Base-by-base conservation (phyloP, 2,888 invertebrate genomes). In the Linnaemya vulpina region DNA sequence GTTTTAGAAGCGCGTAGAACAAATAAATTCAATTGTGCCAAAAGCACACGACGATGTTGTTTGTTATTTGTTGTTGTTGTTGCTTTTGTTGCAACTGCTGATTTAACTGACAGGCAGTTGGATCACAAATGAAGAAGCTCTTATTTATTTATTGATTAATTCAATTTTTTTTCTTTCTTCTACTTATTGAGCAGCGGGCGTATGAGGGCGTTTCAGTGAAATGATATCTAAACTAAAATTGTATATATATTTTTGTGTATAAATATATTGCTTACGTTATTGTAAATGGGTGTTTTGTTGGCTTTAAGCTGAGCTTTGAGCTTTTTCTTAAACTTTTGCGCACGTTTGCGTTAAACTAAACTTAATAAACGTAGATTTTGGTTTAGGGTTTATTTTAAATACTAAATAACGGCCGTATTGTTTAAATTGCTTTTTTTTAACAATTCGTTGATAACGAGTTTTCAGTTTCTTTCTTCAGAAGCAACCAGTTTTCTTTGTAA, bases 401-500 rank as follows among this genome's bases (percentile, higher is more conserved):
- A 83, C 82, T 83, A 77, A 49, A 65, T 77, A 83, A 83, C 82
- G 76, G 30, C 40, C 43, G 55, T 76, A 51, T 15, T 62, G 30
- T 67, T 58, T 38, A 43, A 40, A 40, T 60, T 53, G 35, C 25
- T 73, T 70, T 55, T 77, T 30, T 62, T 81, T 73, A 81, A 81
- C 74, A 85, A 85, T 81, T 85, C 81, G 81, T 63, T 81, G 81
- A 81, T 58, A 70, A 80, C 51, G 13, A 40, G 46, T 67, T 76
- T 51, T 22, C 22, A 20, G 30, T 70, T 53, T 30, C 5, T 74
- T 74, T 62, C 20, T 67, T 63, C n/a, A 73, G 62, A 62, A 74
- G 65, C 11, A 75, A 65, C 43, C 30, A 55, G 20, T 35, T 73
- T 35, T 65, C 65, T 65, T 76, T 17, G 40, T 7, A 58, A 65